phyloP scores from a whole-genome alignment of 2,797 vertebrate genomes.

The Discoglossus pictus region DNA sequence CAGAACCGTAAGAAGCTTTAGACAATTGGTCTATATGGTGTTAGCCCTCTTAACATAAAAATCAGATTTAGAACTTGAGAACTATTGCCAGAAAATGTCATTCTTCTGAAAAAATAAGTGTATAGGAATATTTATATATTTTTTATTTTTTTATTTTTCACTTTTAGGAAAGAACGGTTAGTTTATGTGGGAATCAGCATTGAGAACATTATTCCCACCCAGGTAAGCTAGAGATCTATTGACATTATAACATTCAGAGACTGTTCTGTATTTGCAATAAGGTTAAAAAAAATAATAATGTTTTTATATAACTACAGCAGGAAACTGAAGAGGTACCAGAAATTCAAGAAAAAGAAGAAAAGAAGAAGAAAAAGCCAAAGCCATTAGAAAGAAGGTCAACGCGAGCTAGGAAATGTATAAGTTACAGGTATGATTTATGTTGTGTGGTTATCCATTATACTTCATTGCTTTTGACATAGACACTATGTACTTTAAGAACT shows the following conservation, averaged over 20 bases:
- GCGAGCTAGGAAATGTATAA: conserved; percentile 91
- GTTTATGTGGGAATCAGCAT: conserved; percentile 98
- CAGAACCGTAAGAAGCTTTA: too few relatives aligned
- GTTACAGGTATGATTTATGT: conserved; percentile 82
- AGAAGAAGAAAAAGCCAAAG: conserved; percentile 89
- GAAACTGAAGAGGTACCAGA: conserved; percentile 81
- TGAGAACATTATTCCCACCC: conserved; percentile 96
- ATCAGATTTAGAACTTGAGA: too few relatives aligned
- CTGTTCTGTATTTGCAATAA: background rate
- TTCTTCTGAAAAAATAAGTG: too few relatives aligned
- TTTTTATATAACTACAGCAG: conserved; percentile 61
- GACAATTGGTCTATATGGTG: too few relatives aligned
- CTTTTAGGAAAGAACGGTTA: conserved; percentile 84
- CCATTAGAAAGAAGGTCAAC: conserved; percentile 90
- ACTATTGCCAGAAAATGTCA: too few relatives aligned
- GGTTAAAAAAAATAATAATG: too few relatives aligned
- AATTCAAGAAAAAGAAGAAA: conserved; percentile 80
- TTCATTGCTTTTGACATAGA: too few relatives aligned
- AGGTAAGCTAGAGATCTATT: conserved; percentile 71
- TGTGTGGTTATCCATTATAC: background rate
- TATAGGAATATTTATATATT: conserved; percentile 47
- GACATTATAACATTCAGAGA: too few relatives aligned
- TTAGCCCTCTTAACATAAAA: too few relatives aligned
- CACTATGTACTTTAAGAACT: too few relatives aligned
- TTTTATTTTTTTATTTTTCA: conserved; percentile 30